These are phyloP conservation scores for Notothenia coriiceps DNA, from an alignment of 2,113 vertebrate genomes.

Conservation along the genomic window DNA sequence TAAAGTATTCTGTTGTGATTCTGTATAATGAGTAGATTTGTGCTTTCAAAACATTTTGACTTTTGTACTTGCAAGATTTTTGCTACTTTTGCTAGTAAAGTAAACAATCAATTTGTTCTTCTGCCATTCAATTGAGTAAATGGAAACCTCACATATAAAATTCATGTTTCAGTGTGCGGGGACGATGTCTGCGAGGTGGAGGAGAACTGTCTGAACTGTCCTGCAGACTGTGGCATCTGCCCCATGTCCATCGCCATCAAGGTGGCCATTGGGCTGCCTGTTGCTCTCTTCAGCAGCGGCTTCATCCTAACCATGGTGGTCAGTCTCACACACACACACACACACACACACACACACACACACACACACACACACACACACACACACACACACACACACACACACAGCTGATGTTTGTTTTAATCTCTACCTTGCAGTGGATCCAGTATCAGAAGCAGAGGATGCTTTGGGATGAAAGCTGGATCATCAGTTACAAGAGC, in stretches of 20 bases:
- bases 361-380: constrained; percentile 6
- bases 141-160: background rate
- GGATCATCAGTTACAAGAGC: constrained; percentile 85
- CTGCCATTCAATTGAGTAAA: background rate
- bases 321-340: constrained; percentile 41
- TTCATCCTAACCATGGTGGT: constrained; percentile 86
- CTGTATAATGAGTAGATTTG: too few relatives aligned
- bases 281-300: constrained; percentile 80
- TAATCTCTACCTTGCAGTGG: constrained; percentile 71
- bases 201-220: constrained; percentile 84
- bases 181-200: constrained; percentile 79
- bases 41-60: too few relatives aligned
- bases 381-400: constrained; percentile 7
- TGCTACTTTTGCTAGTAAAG: background rate
- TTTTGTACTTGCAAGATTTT: background rate
- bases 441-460: constrained; percentile 87
- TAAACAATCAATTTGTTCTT: too few relatives aligned
- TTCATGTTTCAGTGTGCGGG: constrained; percentile 79
- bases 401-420: constrained; percentile 16
- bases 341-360: constrained; percentile 11
- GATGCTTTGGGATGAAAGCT: constrained; percentile 88
- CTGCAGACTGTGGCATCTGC: constrained; percentile 84
- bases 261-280: constrained; percentile 81
- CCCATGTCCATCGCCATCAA: constrained; percentile 83
- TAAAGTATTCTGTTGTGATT: background rate